Percentiles rank a stretch among this genome's conserved stretches.
These are phyloP conservation scores for Rhabdomys dilectus DNA, from an alignment of 2,113 vertebrate species.

Conservation along the genomic window DNA sequence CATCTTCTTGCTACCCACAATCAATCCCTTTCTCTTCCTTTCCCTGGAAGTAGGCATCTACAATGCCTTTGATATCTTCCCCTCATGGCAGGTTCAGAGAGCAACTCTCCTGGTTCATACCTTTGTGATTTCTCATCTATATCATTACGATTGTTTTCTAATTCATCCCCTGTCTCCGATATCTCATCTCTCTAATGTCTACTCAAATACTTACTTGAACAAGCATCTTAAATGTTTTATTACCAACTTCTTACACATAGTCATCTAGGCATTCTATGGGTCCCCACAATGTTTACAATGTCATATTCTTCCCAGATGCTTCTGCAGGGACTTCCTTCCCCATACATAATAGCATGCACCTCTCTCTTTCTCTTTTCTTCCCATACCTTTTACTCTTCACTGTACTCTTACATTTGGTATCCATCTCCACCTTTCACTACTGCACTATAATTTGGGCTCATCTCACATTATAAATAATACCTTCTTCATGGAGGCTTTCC, in stretches of 20 bases:
- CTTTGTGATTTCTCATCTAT: background rate
- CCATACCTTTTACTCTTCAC: background rate
- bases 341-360: background rate
- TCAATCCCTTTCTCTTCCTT: background rate
- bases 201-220: background rate
- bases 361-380: background rate
- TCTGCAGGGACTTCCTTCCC: background rate
- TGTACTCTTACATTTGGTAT: background rate
- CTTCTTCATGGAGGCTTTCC: background rate
- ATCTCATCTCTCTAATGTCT: background rate
- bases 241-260: background rate
- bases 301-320: background rate
- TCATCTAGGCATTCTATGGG: background rate
- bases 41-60: background rate
- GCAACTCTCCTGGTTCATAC: background rate
- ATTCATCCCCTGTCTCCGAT: background rate
- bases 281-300: background rate
- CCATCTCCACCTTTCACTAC: background rate
- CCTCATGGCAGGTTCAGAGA: background rate
- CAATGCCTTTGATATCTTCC: background rate
- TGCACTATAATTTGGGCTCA: background rate
- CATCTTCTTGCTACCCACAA: background rate
- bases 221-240: background rate
- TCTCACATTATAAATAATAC: background rate
- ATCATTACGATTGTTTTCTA: background rate